Percentiles rank a stretch among this genome's conserved stretches.
Conservation (phyloP, 1,140 invertebrate genomes). For the Nebria ingens region DNA sequence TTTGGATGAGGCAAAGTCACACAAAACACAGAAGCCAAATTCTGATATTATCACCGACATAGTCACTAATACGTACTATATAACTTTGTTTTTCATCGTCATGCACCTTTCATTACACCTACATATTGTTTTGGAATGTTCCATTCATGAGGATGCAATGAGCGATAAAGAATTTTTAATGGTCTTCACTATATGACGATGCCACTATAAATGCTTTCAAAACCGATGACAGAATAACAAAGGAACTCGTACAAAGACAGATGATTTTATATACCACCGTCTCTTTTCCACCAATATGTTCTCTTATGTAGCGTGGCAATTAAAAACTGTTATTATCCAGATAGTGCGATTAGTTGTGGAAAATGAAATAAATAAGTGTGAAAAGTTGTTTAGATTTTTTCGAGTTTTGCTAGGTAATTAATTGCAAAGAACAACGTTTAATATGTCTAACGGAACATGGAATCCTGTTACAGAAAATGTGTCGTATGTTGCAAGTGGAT, state of each 20-base stretch:
- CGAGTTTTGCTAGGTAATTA: neutral
- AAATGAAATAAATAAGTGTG: conserved; percentile 1
- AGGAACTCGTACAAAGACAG: neutral
- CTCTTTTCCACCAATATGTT: neutral
- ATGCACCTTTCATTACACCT: neutral
- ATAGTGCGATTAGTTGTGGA: neutral
- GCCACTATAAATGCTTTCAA: neutral
- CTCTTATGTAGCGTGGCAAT: neutral
- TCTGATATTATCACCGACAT: no score
- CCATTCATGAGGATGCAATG: neutral
- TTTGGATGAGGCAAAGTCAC: no score
- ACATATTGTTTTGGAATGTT: neutral
- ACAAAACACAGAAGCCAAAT: conserved; percentile 8
- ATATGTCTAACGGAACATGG: neutral
- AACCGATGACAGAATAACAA: conserved; percentile 1
- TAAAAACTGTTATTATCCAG: conserved; percentile 1
- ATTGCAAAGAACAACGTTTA: neutral
- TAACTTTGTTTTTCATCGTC: neutral
- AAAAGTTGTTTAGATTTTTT: neutral
- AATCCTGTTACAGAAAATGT: neutral
- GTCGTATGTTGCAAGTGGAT: neutral
- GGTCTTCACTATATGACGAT: neutral
- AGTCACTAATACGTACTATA: neutral
- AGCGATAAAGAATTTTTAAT: conserved; percentile 7
- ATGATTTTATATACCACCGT: neutral